Percentiles rank a stretch among this genome's conserved stretches.
Evolutionary conservation across 2,888 invertebrate genomes (phyloP).

Genomic region (Ophioninae sp.): DNA sequence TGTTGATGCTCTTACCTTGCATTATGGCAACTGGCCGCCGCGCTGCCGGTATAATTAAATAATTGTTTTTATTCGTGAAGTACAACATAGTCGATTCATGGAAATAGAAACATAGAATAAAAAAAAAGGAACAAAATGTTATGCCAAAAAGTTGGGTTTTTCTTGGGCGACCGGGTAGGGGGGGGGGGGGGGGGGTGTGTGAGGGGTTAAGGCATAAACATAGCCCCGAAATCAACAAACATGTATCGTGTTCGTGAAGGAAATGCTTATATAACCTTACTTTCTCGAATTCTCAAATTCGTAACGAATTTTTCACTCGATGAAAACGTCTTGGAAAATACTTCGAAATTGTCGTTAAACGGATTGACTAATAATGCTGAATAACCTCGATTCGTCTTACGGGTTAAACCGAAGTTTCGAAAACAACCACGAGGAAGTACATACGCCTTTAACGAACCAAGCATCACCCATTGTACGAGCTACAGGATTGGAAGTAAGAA

Average conservation of each 20-base stretch:
- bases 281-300: not conserved
- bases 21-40: conserved; percentile 81
- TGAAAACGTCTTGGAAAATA: not conserved
- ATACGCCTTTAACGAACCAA: conserved; percentile 8
- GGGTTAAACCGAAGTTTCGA: conserved; percentile 21
- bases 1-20: conserved; percentile 81
- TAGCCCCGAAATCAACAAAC: conserved; percentile 32
- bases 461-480: conserved; percentile 53
- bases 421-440: conserved; percentile 49
- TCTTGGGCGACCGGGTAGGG: not conserved
- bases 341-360: not conserved
- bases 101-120: conserved; percentile 65
- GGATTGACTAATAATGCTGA: too few species aligned
- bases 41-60: conserved; percentile 82
- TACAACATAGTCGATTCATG: conserved; percentile 76
- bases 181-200: conserved; percentile 4
- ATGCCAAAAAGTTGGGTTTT: conserved; percentile 57
- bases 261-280: not conserved
- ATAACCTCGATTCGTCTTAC: conserved; percentile 3
- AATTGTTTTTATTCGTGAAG: conserved; percentile 80
- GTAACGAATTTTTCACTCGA: not conserved
- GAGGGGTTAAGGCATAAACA: conserved; percentile 66
- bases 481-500: conserved; percentile 15
- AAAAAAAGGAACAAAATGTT: conserved; percentile 57
- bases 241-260: conserved; percentile 20